These are phyloP conservation scores for Xylocopa sonorina DNA, from an alignment of 1,140 invertebrate genomes.

Conservation along the genomic window DNA sequence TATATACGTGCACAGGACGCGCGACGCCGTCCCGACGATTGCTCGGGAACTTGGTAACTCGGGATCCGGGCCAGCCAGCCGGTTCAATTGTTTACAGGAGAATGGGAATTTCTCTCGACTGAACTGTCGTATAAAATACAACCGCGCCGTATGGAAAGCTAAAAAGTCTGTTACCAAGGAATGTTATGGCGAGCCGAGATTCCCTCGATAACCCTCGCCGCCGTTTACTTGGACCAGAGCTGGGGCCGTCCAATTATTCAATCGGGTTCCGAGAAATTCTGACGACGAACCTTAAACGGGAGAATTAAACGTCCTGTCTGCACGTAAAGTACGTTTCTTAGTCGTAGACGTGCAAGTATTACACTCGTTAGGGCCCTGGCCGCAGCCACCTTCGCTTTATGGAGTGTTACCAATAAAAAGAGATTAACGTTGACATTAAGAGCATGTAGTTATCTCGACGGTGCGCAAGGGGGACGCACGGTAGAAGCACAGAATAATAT, in stretches of 20 bases:
- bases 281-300: background rate
- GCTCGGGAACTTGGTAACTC: constrained; percentile 22
- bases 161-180: background rate
- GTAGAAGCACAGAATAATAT: background rate
- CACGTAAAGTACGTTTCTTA: constrained; percentile 1
- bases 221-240: too few species aligned
- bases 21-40: constrained; percentile 22
- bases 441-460: constrained; percentile 3
- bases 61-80: constrained; percentile 17
- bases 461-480: background rate
- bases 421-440: constrained; percentile 15
- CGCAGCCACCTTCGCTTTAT: constrained; percentile 3
- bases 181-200: background rate
- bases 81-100: constrained; percentile 28
- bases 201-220: background rate
- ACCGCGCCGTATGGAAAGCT: too few species aligned
- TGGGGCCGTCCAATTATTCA: background rate
- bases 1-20: too few species aligned
- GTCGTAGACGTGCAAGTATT: background rate
- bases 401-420: constrained; percentile 6
- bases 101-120: constrained; percentile 17
- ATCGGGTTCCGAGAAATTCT: constrained; percentile 1
- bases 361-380: background rate
- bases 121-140: too few species aligned
- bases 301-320: background rate